A percentile compares a stretch with the other conserved stretches of the same genome.
These are phyloP conservation scores for Aptenodytes patagonicus DNA, from an alignment of 2,113 vertebrate species.

Conservation along the genomic window DNA sequence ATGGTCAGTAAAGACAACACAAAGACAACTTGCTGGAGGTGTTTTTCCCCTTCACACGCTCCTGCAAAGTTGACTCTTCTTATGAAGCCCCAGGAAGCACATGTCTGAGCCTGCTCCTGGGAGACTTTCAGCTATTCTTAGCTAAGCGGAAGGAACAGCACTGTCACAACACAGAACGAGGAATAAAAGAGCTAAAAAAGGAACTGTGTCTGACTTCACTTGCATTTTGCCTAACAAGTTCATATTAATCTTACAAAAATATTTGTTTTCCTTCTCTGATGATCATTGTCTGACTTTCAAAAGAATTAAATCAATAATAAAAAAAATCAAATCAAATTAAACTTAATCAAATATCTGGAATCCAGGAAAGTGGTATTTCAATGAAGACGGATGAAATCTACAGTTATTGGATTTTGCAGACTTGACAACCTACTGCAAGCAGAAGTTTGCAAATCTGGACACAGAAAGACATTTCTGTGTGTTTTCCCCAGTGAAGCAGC, in stretches of 20 bases:
- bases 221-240: not conserved
- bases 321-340: not conserved
- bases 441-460: not conserved
- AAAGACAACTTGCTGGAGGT: not conserved
- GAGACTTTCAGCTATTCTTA: constrained; percentile 51
- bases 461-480: fast-evolving
- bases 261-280: not conserved
- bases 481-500: not conserved
- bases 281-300: not conserved
- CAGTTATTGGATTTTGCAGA: not conserved
- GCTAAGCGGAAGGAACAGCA: constrained; percentile 27
- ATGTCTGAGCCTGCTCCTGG: constrained; percentile 26
- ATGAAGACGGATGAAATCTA: not conserved
- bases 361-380: not conserved
- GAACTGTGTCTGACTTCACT: not conserved
- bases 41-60: not conserved
- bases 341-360: not conserved
- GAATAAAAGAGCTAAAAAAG: constrained; percentile 59
- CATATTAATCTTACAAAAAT: not conserved
- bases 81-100: not conserved
- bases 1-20: not conserved
- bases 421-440: not conserved
- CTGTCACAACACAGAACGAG: not conserved
- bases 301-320: not conserved
- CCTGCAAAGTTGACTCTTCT: not conserved